Evolutionary conservation across 2,113 vertebrate species (phyloP), one percentile per base, ranked within the genome.

Genomic region (Malurus alboscapulatus): DNA sequence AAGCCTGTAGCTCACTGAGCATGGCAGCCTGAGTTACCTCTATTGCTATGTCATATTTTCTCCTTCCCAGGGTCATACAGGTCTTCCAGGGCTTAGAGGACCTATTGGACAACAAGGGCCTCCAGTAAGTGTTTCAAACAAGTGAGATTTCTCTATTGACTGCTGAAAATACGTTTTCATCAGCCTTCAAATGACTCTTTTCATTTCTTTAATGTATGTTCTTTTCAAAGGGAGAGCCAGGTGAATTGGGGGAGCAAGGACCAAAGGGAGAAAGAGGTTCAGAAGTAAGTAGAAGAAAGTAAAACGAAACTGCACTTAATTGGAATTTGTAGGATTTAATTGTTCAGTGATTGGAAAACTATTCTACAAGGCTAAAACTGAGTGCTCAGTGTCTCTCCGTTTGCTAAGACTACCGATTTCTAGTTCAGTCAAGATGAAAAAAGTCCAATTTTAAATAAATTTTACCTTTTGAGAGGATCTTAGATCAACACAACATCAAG

Each of bases 41-140:
- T 32, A 36, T 20, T 89, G 40, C 80, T 65, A 77, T 62, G 26
- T 82, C 91, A 0, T 44, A 24, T 92, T 91, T 96, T 96, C 58
- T 97, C 42, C 17, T 98, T 94, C 97, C 83, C 87, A 99, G 99
- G 99, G 99, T 92, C 98, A 98, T 32, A 8, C 67, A 53, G 99
- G 99, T 57, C 63, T 98, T 63, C 94, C 96, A 78, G 99, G 99
- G 94, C 90, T 94, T 93, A 98, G 98, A 96, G 99, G 99, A 88
- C 93, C 98, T 63, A 53, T 95, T 68, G 99, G 99, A 97, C 99
- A 99, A 34, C 99, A 99, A 97, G 99, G 99, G 9, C 85, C 95
- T 68, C 99, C 99, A 91, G 99, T 99, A 98, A 98, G 99, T 97
- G 90, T 92, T 94, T 71, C 73, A 82, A 92, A 72, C 68, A 86